Evolutionary conservation across 2,113 vertebrate species (phyloP).

Genomic region (Nesogale talazaci): DNA sequence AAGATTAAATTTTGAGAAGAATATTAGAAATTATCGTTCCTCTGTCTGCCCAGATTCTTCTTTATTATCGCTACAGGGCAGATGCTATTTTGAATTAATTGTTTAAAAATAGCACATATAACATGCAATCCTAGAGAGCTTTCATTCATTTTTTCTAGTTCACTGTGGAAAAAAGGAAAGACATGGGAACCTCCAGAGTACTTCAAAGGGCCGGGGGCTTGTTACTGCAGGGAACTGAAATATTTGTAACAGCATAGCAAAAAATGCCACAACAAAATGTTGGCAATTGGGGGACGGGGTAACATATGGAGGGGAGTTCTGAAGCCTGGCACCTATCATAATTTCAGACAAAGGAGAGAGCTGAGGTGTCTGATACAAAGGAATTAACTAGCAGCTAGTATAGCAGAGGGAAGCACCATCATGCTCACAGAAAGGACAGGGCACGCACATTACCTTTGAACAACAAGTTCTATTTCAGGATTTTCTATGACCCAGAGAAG

Average conservation of each 20-base stretch:
- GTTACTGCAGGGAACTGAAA: background rate
- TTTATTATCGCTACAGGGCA: background rate
- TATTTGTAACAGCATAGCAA: background rate
- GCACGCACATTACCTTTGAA: too few species aligned
- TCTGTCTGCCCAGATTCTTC: background rate
- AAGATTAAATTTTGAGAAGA: conserved; percentile 31
- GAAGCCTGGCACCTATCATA: too few species aligned
- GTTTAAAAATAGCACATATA: background rate
- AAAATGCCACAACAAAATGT: background rate
- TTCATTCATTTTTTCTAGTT: background rate
- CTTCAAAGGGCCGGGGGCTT: background rate
- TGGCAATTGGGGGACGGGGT: background rate
- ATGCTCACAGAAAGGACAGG: too few species aligned
- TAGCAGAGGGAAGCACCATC: too few species aligned
- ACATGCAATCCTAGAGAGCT: background rate
- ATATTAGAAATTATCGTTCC: background rate
- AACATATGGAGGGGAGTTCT: too few species aligned
- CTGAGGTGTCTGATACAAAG: too few species aligned
- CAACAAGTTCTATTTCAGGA: too few species aligned
- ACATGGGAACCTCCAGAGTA: background rate
- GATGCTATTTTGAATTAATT: conserved; percentile 36
- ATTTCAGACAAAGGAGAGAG: too few species aligned
- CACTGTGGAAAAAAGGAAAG: background rate
- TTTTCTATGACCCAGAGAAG: too few species aligned
- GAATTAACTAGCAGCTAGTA: too few species aligned